phyloP scores from a whole-genome alignment of 2,797 vertebrate genomes.

The Microctenopoma stevenorrisi region DNA sequence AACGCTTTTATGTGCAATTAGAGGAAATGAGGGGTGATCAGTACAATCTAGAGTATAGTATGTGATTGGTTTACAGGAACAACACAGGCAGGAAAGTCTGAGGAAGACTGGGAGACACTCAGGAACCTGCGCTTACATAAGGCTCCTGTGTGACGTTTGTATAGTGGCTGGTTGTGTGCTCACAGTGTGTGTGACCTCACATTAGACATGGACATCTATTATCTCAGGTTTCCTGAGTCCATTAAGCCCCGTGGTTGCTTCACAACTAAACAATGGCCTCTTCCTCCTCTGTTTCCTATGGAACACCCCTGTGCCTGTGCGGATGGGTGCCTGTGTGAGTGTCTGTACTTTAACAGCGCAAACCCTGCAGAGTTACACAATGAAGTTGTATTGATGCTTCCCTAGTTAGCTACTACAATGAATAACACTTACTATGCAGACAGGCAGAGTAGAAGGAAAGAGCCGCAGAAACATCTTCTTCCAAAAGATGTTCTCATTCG shows the following conservation, averaged over 20 bases:
- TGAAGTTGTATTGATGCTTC: constrained; percentile 37
- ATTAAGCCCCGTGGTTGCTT: constrained; percentile 68
- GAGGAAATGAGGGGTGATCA: constrained; percentile 54
- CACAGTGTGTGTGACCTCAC: constrained; percentile 68
- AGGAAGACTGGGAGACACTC: constrained; percentile 61
- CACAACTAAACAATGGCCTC: constrained; percentile 80
- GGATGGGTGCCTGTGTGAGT: constrained; percentile 41
- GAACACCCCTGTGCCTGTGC: constrained; percentile 50
- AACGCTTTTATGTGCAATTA: constrained; percentile 55
- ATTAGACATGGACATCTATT: constrained; percentile 74
- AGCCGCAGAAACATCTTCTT: constrained; percentile 12
- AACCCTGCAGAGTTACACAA: constrained; percentile 63
- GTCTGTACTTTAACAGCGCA: constrained; percentile 55
- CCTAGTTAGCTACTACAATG: constrained; percentile 22
- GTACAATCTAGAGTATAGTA: constrained; percentile 13
- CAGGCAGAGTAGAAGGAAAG: constrained; percentile 8
- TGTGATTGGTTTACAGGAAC: constrained; percentile 30
- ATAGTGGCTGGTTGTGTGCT: constrained; percentile 48
- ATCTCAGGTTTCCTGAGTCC: constrained; percentile 80
- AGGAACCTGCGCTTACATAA: constrained; percentile 73
- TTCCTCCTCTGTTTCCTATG: constrained; percentile 79
- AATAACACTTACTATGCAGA: constrained; percentile 9
- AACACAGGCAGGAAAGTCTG: constrained; percentile 56
- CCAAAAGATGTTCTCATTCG: constrained; percentile 41
- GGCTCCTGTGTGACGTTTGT: constrained; percentile 31